Evolutionary conservation across 1,140 invertebrate genomes (phyloP).

Genomic region (Spodoptera litura): DNA sequence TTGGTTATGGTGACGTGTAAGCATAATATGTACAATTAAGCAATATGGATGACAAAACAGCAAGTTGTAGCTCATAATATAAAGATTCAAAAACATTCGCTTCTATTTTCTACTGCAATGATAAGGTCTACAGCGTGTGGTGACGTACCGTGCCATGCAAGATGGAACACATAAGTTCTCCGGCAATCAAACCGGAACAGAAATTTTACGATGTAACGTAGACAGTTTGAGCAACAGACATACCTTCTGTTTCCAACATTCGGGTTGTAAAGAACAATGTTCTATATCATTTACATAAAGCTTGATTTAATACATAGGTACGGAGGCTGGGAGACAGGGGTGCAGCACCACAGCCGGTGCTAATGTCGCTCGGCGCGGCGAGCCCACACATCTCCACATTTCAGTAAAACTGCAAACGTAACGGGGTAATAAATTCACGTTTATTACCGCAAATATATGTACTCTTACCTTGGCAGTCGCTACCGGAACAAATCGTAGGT

Average conservation of each 20-base stretch:
- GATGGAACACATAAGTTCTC: constrained; percentile 20
- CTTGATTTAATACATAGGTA: constrained; percentile 62
- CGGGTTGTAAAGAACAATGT: constrained; percentile 48
- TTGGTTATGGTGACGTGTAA: too few species aligned
- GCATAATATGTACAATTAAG: too few species aligned
- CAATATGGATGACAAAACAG: too few species aligned
- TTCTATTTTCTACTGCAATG: not conserved
- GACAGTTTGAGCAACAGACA: constrained; percentile 35
- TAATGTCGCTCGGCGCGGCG: constrained; percentile 66
- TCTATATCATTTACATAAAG: constrained; percentile 58
- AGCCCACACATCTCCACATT: constrained; percentile 77
- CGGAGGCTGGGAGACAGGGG: constrained; percentile 47
- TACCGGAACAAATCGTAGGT: constrained; percentile 75
- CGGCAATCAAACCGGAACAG: constrained; percentile 36
- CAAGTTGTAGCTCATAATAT: too few species aligned
- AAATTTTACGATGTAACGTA: constrained; percentile 34
- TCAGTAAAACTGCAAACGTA: constrained; percentile 83
- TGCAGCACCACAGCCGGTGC: constrained; percentile 59
- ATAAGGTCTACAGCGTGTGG: not conserved
- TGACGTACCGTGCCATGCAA: not conserved
- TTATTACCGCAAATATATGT: constrained; percentile 81
- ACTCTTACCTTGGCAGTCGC: constrained; percentile 70
- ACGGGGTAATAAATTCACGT: constrained; percentile 82
- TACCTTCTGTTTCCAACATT: constrained; percentile 39
- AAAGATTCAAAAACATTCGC: not conserved